Base-by-base conservation (phyloP, 2,888 invertebrate genomes). In the Tenthredo mesomela region DNA sequence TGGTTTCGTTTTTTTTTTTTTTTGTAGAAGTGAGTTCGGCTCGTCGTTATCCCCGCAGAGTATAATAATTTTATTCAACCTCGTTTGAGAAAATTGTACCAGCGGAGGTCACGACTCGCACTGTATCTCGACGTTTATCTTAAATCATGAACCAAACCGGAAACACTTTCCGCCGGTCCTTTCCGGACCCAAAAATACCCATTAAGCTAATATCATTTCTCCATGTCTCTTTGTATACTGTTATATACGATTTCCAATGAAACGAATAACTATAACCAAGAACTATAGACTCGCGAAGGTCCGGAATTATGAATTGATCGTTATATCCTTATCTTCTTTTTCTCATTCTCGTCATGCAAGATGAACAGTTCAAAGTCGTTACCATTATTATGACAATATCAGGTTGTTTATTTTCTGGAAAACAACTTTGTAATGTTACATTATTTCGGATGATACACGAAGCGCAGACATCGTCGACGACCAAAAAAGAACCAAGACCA, bases 171-270 rank as follows among this genome's bases (percentile, higher is more conserved):
- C 67, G 29, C 61, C n/a, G 67, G 82, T 82, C 82, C 82, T 65
- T 82, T 82, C 82, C 82, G 82, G 65, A 82, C 82, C 82, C 82
- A 67, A 70, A 70, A 82, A 67, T 82, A 82, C 37, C 82, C 67
- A 82, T 82, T 70, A 82, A 47, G 67, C 67, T 37, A 33, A 70
- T 65, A 82, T 70, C 50, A 70, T 82, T 70, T 29, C 82, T 67
- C 82, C 70, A 21, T 50, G 67, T 80, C 80, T 80, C 80, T 61
- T 80, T 80, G 61, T 61, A 25, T 40, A 40, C 33, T 25, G 37
- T 80, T 80, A 80, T 61, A 58, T 61, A 80, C 40, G 40, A 80
- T 80, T 80, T 58, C 61, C 61, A 80, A 80, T 80, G 61, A 80
- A 80, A 80, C 61, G 37, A 54, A 50, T 47, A 50, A 77, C 50